A percentile compares a stretch with the other conserved stretches of the same genome.
Evolutionary conservation across 2,113 vertebrate genomes (phyloP).

Genomic region (Bubo scandiacus): DNA sequence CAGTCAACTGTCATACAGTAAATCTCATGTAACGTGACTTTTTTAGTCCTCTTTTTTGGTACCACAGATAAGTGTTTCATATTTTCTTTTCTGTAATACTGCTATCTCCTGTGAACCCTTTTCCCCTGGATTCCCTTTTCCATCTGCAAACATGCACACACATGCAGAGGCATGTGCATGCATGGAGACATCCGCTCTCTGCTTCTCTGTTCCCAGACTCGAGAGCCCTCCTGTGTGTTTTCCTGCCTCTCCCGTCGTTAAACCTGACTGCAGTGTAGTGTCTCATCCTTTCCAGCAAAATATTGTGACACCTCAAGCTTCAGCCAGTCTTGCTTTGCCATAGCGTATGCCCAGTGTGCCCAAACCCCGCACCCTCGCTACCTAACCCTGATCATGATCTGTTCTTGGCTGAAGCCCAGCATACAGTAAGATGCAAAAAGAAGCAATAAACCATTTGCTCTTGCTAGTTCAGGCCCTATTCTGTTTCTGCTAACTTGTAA

Average conservation of each 20-base stretch:
- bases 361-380: background rate
- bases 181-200: accelerated
- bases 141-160: background rate
- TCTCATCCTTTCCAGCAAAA: background rate
- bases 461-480: background rate
- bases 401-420: background rate
- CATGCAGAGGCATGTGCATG: accelerated
- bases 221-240: background rate
- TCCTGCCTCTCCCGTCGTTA: background rate
- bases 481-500: background rate
- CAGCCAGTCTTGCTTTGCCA: background rate
- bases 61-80: background rate
- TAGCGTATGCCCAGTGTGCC: background rate
- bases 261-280: background rate
- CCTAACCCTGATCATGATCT: background rate
- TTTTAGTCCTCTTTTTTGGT: background rate
- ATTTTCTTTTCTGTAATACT: background rate
- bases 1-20: background rate
- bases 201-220: background rate
- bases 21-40: background rate
- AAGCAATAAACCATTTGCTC: background rate
- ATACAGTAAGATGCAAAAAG: background rate
- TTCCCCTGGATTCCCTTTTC: background rate
- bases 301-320: background rate
- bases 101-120: background rate